Conservation (phyloP, 2,888 invertebrate genomes). For the Monoplex corrugatus region DNA sequence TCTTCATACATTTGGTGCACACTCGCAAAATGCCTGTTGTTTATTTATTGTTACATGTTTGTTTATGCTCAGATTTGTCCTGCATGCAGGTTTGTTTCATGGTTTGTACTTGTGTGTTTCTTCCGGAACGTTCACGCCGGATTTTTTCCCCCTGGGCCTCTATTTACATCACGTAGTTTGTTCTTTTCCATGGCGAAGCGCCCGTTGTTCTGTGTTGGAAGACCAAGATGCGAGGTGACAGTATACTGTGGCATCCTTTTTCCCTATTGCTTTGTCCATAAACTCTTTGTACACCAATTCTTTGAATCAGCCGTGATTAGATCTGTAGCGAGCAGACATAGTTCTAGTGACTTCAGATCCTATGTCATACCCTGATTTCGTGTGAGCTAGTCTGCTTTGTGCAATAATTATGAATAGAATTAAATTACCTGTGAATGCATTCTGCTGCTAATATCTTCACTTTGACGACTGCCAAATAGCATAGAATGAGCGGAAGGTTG, state of each 20-base stretch:
- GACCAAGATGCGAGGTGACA: too few species aligned
- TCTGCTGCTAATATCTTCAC: neutral
- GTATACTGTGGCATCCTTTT: too few species aligned
- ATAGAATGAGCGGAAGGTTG: neutral
- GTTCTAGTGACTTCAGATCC: neutral
- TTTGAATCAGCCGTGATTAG: neutral
- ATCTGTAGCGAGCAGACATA: neutral
- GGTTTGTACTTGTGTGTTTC: neutral
- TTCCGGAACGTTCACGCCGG: neutral
- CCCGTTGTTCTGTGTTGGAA: too few species aligned
- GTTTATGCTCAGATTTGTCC: neutral
- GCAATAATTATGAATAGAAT: neutral
- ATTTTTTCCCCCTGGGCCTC: neutral
- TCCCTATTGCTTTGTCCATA: neutral
- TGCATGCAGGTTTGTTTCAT: constrained; percentile 25
- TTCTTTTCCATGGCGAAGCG: neutral
- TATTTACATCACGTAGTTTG: too few species aligned
- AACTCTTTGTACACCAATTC: neutral
- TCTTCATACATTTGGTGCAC: neutral
- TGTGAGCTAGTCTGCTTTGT: neutral
- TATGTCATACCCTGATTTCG: neutral
- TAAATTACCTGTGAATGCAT: neutral
- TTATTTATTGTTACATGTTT: neutral
- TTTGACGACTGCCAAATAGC: neutral
- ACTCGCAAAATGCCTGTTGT: neutral